phyloP scores from a whole-genome alignment of 2,113 vertebrate genomes.

The human region GRCh38 chr2:23524001-23524500 shows the following conservation, averaged over 20 bases:
- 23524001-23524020: neutral
- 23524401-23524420: neutral
- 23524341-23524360: neutral
- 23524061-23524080: neutral
- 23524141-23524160: neutral
- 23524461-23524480: neutral
- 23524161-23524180: neutral
- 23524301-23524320: neutral
- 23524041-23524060: neutral
- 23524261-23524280: neutral
- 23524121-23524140: neutral
- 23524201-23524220: neutral
- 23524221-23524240: neutral
- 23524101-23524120: neutral
- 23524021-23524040: neutral
- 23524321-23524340: neutral
- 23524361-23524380: neutral
- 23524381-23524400: neutral
- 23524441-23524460: slow-evolving; percentile 29
- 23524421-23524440: neutral
- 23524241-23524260: neutral
- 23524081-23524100: neutral
- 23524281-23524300: neutral
- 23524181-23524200: neutral
- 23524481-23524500: slow-evolving; percentile 16